Evolutionary conservation across 2,888 invertebrate species (phyloP).

Genomic region (Brachyptera risi): DNA sequence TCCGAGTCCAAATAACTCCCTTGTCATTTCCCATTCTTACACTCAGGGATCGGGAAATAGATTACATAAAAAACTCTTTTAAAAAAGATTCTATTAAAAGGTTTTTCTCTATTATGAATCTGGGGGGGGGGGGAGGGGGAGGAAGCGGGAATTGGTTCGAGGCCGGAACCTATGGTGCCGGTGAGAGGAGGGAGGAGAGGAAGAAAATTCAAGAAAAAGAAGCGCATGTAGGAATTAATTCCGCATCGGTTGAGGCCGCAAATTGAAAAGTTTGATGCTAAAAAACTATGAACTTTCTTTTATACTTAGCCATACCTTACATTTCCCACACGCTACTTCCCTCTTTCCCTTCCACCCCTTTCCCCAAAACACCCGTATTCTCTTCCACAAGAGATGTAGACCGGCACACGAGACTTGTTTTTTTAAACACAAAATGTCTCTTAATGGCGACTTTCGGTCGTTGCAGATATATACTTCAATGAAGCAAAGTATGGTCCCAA

Average conservation of each 20-base stretch:
- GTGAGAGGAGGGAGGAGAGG: neutral
- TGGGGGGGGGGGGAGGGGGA: neutral
- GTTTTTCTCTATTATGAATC: neutral
- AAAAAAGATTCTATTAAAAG: neutral
- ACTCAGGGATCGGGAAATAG: neutral
- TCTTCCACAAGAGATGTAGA: neutral
- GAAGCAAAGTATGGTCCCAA: too few species aligned
- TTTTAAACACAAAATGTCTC: neutral
- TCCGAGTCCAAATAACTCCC: too few species aligned
- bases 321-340: slow-evolving; percentile 11
- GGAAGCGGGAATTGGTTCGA: neutral
- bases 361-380: neutral
- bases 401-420: neutral
- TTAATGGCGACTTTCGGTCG: too few species aligned
- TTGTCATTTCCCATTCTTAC: too few species aligned
- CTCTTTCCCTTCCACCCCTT: neutral
- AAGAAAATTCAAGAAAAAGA: neutral
- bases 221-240: slow-evolving; percentile 4
- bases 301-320: slow-evolving; percentile 15
- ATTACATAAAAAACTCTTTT: neutral
- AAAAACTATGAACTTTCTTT: slow-evolving; percentile 21
- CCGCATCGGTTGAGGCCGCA: slow-evolving; percentile 13
- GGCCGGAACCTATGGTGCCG: too few species aligned
- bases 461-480: too few species aligned
- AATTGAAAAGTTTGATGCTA: slow-evolving; percentile 21